These are phyloP conservation scores for Thunnus maccoyii DNA, from an alignment of 2,113 vertebrate species.

Conservation along the genomic window DNA sequence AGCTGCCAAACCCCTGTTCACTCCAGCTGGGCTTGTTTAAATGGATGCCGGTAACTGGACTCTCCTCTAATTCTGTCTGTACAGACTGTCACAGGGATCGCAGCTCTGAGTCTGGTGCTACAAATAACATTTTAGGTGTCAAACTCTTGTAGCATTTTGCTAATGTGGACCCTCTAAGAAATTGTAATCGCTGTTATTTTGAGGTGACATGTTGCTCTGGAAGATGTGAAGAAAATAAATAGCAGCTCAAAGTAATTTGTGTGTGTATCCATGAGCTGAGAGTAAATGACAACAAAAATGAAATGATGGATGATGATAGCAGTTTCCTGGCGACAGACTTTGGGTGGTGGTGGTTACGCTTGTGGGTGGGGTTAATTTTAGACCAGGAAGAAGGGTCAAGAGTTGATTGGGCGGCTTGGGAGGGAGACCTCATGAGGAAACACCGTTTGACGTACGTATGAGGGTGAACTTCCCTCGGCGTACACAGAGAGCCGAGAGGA, in stretches of 20 bases:
- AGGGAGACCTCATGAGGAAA: conserved; percentile 65
- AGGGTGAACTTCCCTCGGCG: conserved; percentile 47
- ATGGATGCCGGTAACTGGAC: conserved; percentile 37
- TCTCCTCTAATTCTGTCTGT: conserved; percentile 10
- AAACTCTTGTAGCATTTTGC: conserved; percentile 15
- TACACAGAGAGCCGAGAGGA: conserved; percentile 10
- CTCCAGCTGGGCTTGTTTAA: conserved; percentile 25
- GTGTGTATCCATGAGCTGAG: not conserved
- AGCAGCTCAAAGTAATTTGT: not conserved
- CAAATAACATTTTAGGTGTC: conserved; percentile 31
- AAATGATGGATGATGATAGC: conserved; percentile 63
- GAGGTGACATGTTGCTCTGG: not conserved
- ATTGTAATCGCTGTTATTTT: conserved; percentile 24
- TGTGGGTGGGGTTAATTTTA: conserved; percentile 55
- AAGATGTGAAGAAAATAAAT: not conserved
- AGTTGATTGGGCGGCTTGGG: conserved; percentile 38
- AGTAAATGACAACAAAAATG: conserved; percentile 5
- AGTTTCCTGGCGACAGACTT: conserved; percentile 71
- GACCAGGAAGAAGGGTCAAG: conserved; percentile 68
- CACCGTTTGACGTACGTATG: conserved; percentile 35
- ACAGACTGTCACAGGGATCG: conserved; percentile 12
- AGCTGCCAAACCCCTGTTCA: conserved; percentile 1
- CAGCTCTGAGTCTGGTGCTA: conserved; percentile 6
- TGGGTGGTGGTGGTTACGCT: conserved; percentile 47
- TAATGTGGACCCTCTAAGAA: not conserved